Evolutionary conservation across 1,140 invertebrate species (phyloP), one percentile per base, ranked within the genome.

Genomic region (Battus philenor): DNA sequence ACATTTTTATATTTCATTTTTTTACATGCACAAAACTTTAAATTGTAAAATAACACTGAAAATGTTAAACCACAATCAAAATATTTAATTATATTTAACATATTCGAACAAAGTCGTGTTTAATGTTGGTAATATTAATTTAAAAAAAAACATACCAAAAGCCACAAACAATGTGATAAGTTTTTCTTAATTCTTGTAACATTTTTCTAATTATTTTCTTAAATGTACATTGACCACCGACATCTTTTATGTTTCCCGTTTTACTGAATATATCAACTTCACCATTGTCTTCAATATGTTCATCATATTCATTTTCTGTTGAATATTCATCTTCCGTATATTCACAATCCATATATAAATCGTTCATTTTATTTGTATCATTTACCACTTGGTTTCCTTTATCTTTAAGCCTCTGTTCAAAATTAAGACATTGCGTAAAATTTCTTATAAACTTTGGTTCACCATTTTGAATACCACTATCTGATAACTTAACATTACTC

Each of bases 101-200:
- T n/a, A n/a, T n/a, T n/a, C n/a, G n/a, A n/a, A n/a, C n/a, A n/a
- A n/a, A n/a, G n/a, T n/a, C n/a, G n/a, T n/a, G n/a, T n/a, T n/a
- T n/a, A n/a, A n/a, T n/a, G n/a, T n/a, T n/a, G n/a, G n/a, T n/a
- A n/a, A n/a, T n/a, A n/a, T n/a, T n/a, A n/a, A n/a, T n/a, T n/a
- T n/a, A n/a, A n/a, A n/a, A n/a, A n/a, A n/a, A n/a, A n/a, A n/a
- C 26, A 55, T 54, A 70, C 70, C 67, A 67, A 51, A 70, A 74
- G 13, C 20, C 24, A 7, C 50, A 48, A 10, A 75, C 59, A 30
- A 39, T 38, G 11, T 33, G 31, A 30, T 59, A 63, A 10, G 56
- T 18, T 30, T 59, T 34, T 20, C 45, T 63, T 17, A 68, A 56
- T 50, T 67, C 50, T 10, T 27, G 32, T 13, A 65, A 10, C n/a